A percentile compares a stretch with the other conserved stretches of the same genome.
Conservation (phyloP, 1,140 invertebrate genomes). For the Trachymyrmex cornetzi region DNA sequence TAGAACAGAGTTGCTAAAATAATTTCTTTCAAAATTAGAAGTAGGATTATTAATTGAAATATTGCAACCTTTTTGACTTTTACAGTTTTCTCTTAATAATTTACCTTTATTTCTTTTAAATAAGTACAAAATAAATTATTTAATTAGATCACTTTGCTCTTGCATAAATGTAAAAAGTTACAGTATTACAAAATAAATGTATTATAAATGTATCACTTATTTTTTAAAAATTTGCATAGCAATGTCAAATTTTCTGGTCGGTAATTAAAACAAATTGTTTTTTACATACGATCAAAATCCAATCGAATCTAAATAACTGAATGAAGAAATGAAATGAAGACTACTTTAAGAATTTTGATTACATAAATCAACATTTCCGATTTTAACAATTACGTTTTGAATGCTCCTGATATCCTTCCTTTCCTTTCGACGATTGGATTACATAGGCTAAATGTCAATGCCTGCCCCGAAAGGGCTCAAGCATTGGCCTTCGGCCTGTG, state of each 20-base stretch:
- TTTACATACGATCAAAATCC: no score
- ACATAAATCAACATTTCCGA: neutral
- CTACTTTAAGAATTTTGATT: neutral
- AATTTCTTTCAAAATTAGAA: neutral
- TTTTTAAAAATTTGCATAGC: neutral
- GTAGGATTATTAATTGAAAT: neutral
- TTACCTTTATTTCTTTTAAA: neutral
- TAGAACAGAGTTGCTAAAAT: neutral
- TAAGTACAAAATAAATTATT: neutral
- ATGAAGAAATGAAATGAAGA: neutral
- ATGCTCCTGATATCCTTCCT: neutral
- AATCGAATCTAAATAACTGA: neutral
- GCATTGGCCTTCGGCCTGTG: conserved; percentile 80
- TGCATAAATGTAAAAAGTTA: neutral
- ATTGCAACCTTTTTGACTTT: neutral
- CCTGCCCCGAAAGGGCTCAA: conserved; percentile 45
- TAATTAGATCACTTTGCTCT: neutral
- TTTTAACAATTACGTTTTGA: neutral
- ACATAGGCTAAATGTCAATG: conserved; percentile 64
- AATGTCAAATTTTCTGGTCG: neutral
- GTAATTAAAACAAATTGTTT: neutral
- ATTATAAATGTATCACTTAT: neutral
- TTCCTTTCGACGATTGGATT: conserved; percentile 44
- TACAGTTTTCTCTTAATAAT: no score
- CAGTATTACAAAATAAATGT: neutral